Conservation (phyloP, 2,888 invertebrate genomes). For the Drosophila ezoana region DNA sequence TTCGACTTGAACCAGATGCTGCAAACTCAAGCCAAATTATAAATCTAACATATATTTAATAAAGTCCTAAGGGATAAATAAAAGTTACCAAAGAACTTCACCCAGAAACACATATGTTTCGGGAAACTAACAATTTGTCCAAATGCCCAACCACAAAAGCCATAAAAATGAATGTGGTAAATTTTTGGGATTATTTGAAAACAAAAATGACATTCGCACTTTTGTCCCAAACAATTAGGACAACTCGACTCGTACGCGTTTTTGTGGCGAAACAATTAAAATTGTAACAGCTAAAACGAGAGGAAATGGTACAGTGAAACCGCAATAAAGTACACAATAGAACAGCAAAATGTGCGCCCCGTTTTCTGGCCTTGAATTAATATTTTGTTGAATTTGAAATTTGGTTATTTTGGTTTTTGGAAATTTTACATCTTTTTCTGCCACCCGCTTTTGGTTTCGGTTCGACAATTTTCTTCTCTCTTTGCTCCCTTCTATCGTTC, state of each 20-base stretch:
- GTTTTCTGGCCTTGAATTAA: not conserved
- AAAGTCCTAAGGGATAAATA: conserved; percentile 29
- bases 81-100: conserved; percentile 10
- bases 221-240: conserved; percentile 29
- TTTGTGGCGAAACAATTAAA: conserved; percentile 66
- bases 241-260: conserved; percentile 42
- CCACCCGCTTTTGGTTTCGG: conserved; percentile 23
- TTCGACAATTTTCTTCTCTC: conserved; percentile 32
- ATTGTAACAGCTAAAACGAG: conserved; percentile 47
- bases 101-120: conserved; percentile 13
- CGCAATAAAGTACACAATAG: conserved; percentile 37
- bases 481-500: conserved; percentile 56
- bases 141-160: conserved; percentile 39
- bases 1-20: not conserved
- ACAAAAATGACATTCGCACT: conserved; percentile 26
- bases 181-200: conserved; percentile 14
- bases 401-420: not conserved
- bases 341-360: not conserved
- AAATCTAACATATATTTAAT: conserved; percentile 13
- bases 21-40: not conserved
- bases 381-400: not conserved
- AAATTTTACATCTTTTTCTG: conserved; percentile 7
- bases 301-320: conserved; percentile 21
- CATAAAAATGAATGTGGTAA: conserved; percentile 39
- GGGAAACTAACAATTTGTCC: conserved; percentile 17